Percentiles rank a stretch among this genome's conserved stretches.
Conservation (phyloP, 2,797 vertebrate genomes). For the Hafferia zeledoni region DNA sequence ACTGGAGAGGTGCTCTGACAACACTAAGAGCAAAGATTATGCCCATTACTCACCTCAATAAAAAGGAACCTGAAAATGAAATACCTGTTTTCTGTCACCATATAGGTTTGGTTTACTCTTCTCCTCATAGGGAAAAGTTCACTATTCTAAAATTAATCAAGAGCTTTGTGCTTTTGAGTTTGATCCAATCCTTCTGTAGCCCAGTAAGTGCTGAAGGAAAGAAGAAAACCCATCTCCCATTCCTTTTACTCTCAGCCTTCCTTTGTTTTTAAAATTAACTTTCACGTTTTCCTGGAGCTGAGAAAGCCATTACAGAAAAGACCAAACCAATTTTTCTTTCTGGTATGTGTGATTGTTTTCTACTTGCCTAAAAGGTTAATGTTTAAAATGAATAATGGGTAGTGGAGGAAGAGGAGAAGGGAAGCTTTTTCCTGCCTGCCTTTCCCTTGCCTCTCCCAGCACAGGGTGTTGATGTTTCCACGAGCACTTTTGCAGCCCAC, state of each 20-base stretch:
- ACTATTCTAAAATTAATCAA: background rate
- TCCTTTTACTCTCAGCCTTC: background rate
- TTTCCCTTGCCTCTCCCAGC: background rate
- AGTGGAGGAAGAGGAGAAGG: background rate
- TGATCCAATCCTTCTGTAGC: background rate
- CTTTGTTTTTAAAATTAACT: constrained; percentile 43
- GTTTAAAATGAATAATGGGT: constrained; percentile 40
- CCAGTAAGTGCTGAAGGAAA: background rate
- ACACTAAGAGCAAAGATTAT: background rate
- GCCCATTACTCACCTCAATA: background rate
- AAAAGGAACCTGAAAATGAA: background rate
- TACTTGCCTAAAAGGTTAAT: constrained; percentile 59
- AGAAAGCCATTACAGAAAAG: constrained; percentile 50
- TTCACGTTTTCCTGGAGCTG: background rate
- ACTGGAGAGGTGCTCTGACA: background rate
- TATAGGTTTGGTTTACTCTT: background rate
- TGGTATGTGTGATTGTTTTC: constrained; percentile 32
- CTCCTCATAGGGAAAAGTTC: background rate
- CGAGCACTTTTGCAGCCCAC: background rate
- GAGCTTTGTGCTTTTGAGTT: background rate
- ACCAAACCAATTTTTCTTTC: constrained; percentile 49
- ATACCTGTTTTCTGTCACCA: background rate
- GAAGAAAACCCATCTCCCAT: background rate
- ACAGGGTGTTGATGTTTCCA: background rate
- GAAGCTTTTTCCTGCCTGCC: background rate